A percentile compares a stretch with the other conserved stretches of the same genome.
Conservation (phyloP, 2,797 vertebrate genomes). For the Poecilia gillii region DNA sequence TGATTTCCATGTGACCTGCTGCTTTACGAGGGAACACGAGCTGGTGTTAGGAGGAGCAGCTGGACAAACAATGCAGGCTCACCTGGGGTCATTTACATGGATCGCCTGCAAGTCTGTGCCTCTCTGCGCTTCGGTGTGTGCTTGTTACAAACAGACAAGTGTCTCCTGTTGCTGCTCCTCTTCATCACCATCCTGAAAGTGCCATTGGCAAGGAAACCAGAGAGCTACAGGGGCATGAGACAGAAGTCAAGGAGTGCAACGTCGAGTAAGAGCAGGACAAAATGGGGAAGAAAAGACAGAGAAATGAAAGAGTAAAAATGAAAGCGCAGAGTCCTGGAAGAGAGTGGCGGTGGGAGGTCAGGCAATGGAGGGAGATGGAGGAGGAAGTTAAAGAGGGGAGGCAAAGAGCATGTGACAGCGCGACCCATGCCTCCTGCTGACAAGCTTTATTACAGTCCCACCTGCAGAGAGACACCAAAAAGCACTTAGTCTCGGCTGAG, state of each 20-base stretch:
- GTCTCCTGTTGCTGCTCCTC: constrained; percentile 70
- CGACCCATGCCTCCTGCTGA: constrained; percentile 73
- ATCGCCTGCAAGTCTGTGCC: constrained; percentile 31
- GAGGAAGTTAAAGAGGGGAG: constrained; percentile 62
- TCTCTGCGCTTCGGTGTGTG: constrained; percentile 32
- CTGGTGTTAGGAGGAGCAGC: constrained; percentile 70
- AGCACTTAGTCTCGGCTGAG: constrained; percentile 77
- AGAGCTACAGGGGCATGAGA: constrained; percentile 45
- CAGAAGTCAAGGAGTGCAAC: constrained; percentile 63
- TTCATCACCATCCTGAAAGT: constrained; percentile 67
- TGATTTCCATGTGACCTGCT: constrained; percentile 68
- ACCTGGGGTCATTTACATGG: constrained; percentile 76
- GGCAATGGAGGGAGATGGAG: constrained; percentile 32
- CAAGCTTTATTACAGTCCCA: constrained; percentile 79
- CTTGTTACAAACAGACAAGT: constrained; percentile 45
- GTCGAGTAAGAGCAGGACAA: constrained; percentile 56
- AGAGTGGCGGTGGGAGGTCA: constrained; percentile 14
- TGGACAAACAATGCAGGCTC: constrained; percentile 76
- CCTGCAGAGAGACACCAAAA: constrained; percentile 79
- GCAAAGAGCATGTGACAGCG: constrained; percentile 75
- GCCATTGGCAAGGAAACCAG: constrained; percentile 75
- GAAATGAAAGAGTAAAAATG: constrained; percentile 53
- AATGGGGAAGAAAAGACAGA: constrained; percentile 56
- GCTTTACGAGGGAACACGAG: constrained; percentile 66
- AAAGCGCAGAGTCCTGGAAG: constrained; percentile 51